Percentiles rank a stretch among this genome's conserved stretches.
phyloP scores from a whole-genome alignment of 1,140 invertebrate species.

The Chrysomallon squamiferum region DNA sequence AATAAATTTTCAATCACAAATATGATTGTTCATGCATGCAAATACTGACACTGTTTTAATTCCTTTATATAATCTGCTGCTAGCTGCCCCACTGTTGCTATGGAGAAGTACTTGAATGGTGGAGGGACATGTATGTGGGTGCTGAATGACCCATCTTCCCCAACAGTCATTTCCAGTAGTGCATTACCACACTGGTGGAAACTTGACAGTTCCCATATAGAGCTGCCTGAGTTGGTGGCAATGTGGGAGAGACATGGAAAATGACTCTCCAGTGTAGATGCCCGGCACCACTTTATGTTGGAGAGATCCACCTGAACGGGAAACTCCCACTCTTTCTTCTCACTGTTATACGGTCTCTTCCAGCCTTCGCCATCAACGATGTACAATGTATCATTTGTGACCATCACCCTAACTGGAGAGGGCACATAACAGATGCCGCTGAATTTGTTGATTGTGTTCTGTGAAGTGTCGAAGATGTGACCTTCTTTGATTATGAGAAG shows the following conservation, averaged over 20 bases:
- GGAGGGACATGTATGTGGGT: slow-evolving; percentile 1
- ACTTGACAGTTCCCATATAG: slow-evolving; percentile 1
- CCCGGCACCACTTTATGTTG: slow-evolving; percentile 1
- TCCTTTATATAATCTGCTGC: not conserved
- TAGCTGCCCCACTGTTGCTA: not conserved
- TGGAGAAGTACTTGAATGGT: slow-evolving; percentile 2
- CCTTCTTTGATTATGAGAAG: slow-evolving; percentile 14
- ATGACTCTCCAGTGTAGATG: not conserved
- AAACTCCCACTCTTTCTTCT: slow-evolving; percentile 1
- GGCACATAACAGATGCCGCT: slow-evolving; percentile 2
- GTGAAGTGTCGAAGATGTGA: slow-evolving; percentile 9
- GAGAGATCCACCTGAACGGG: slow-evolving; percentile 8
- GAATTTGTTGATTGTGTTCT: slow-evolving; percentile 10
- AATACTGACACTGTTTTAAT: too few relatives aligned
- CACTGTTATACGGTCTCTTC: slow-evolving; percentile 1
- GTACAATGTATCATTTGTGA: not conserved
- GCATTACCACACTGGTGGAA: not conserved
- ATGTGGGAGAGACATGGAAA: slow-evolving; percentile 6
- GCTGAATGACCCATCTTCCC: not conserved
- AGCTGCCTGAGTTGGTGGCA: not conserved
- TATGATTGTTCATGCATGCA: too few relatives aligned
- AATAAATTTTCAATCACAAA: too few relatives aligned
- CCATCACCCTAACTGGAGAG: slow-evolving; percentile 6
- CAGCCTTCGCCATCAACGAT: slow-evolving; percentile 9
- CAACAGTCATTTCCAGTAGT: slow-evolving; percentile 1